Base-by-base conservation (phyloP, 2,113 vertebrate genomes). In the Dendrocopos noguchii region DNA sequence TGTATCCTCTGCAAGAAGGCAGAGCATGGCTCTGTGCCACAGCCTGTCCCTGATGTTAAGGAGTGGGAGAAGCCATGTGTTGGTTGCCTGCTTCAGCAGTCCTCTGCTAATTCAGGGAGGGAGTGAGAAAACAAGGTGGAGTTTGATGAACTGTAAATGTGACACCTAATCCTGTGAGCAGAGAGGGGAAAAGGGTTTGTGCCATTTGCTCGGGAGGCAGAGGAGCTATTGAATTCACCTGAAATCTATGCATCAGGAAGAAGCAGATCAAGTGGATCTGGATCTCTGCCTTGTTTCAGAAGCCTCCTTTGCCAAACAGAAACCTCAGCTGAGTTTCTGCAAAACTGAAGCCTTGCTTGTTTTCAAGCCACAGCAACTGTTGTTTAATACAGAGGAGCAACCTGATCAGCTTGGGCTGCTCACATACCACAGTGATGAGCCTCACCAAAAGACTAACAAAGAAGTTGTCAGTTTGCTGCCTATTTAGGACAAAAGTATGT, bases 1-100 rank as follows among this genome's bases (percentile, higher is more conserved):
- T 97, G 71, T 96, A 95, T 98, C 97, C 97, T 98, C 92, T 94
- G 92, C 96, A 93, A 83, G 91, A 96, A 97, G 96, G 91, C 63
- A 73, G 94, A 84, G 88, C 90, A 63, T 98, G 96, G 97, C 81
- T 64, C 39, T 12, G 16, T 94, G 97, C 98, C 98, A 98, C 60
- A 57, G 90, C 10, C 2, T 91, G 96, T 80, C 91, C 14, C 25
- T 97, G 97, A 96, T 88, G 93, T 89, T 92, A 92, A 56, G 2
- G 52, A 96, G 95, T 82, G 84, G 91, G 96, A 96, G 95, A 96
- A 93, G 89, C 88, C 15, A 52, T 68, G 86, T 79, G 78, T 39
- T 94, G n/a, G 8, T 90, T 93, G 85, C 93, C 89, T 89, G 78
- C 93, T 94, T 90, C 92, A 70, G 80, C 87, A 71, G 82, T 85